Conservation (phyloP, 2,113 vertebrate genomes). For the Paradoxurus hermaphroditus region DNA sequence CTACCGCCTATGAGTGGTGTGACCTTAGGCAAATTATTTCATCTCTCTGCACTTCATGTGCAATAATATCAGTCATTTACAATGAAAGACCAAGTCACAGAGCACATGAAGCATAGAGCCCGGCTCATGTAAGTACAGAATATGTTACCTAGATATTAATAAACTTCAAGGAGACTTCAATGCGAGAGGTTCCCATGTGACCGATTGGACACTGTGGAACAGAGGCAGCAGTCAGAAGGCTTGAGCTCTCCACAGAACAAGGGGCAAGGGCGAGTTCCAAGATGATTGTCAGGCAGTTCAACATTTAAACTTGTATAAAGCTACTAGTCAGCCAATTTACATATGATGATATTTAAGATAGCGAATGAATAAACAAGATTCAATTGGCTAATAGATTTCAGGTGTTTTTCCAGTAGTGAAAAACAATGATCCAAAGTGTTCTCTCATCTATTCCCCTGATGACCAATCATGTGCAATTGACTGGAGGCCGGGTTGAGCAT, state of each 20-base stretch:
- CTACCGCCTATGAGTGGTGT: rapidly evolving
- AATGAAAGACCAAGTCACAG: background rate
- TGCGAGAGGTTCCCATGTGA: background rate
- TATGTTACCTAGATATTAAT: background rate
- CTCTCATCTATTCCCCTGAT: background rate
- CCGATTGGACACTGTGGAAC: too few relatives aligned
- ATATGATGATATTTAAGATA: background rate
- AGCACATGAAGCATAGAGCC: background rate
- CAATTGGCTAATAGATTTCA: background rate
- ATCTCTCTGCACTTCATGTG: background rate
- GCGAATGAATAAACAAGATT: background rate
- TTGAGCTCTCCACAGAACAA: background rate
- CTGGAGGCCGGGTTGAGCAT: background rate
- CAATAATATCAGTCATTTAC: background rate
- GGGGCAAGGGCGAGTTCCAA: background rate
- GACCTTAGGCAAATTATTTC: background rate
- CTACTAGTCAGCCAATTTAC: background rate
- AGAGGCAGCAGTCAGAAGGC: background rate
- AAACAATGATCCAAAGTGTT: background rate
- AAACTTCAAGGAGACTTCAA: background rate
- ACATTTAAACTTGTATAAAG: background rate
- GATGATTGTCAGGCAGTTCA: background rate
- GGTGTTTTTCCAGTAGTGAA: background rate
- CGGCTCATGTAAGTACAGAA: background rate
- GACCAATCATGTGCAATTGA: background rate